phyloP scores from a whole-genome alignment of 2,888 invertebrate genomes.

The Augochlorella aurata region DNA sequence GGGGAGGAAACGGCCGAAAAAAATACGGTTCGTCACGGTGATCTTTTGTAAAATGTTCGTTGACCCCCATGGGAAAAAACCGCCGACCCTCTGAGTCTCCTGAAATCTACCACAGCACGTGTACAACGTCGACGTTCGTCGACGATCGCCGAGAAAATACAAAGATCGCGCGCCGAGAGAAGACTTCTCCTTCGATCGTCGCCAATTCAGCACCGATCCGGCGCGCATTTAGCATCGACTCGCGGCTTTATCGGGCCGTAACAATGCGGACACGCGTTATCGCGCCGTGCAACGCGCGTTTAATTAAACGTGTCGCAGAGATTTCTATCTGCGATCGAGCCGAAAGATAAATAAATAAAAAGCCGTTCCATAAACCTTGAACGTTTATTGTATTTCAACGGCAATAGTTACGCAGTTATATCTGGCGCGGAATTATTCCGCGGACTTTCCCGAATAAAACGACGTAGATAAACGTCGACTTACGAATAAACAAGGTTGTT shows the following conservation, averaged over 20 bases:
- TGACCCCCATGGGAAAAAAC: neutral
- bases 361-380: neutral
- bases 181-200: neutral
- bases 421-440: neutral
- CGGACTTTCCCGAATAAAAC: no score
- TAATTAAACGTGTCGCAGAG: neutral
- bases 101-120: conserved; percentile 1
- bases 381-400: neutral
- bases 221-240: no score
- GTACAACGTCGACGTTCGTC: neutral
- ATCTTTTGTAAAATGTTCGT: neutral
- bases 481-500: no score
- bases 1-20: conserved; percentile 20
- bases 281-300: no score
- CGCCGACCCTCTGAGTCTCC: neutral
- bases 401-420: neutral
- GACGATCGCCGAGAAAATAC: conserved; percentile 5
- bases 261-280: no score
- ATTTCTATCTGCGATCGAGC: neutral
- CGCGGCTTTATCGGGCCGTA: no score
- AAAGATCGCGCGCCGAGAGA: conserved; percentile 1
- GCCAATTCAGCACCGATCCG: neutral
- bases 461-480: no score
- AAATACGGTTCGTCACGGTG: neutral
- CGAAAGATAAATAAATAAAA: neutral